Evolutionary conservation across 2,888 invertebrate species (phyloP).

Genomic region (Agrochola macilenta): DNA sequence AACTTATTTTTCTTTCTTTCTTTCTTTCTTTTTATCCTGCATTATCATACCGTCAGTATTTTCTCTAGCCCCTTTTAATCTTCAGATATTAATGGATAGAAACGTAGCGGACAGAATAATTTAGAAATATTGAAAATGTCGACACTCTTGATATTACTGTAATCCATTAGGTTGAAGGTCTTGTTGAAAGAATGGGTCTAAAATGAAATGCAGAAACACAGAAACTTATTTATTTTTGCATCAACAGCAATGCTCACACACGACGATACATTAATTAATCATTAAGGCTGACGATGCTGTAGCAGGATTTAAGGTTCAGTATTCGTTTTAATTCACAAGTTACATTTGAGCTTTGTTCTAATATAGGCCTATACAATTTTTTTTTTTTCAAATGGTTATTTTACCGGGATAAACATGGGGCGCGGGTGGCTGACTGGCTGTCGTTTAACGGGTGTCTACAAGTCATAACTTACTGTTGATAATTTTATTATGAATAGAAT

Average conservation of each 20-base stretch:
- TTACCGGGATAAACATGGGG: too few species aligned
- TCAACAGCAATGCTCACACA: neutral
- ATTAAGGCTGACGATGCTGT: neutral
- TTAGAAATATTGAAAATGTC: conserved; percentile 33
- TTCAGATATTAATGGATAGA: conserved; percentile 29
- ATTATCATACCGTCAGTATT: conserved; percentile 13
- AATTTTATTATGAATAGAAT: too few species aligned
- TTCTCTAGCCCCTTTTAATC: conserved; percentile 25
- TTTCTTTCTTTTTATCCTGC: too few species aligned
- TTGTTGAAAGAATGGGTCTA: neutral
- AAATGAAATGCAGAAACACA: neutral
- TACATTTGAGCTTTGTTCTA: neutral
- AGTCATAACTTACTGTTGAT: too few species aligned
- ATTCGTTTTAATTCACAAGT: neutral
- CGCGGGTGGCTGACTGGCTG: too few species aligned
- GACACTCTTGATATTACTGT: conserved; percentile 11
- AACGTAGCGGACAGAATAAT: conserved; percentile 14
- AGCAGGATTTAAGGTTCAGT: neutral
- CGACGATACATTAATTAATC: too few species aligned
- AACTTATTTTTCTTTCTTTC: too few species aligned
- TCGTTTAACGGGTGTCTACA: too few species aligned
- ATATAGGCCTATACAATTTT: neutral
- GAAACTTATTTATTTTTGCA: neutral
- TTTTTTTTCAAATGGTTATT: too few species aligned
- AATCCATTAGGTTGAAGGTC: conserved; percentile 11